These are phyloP conservation scores for Parazoanthus atlanticus DNA, from an alignment of 92 coral and sea anemone species.

Conservation along the genomic window DNA sequence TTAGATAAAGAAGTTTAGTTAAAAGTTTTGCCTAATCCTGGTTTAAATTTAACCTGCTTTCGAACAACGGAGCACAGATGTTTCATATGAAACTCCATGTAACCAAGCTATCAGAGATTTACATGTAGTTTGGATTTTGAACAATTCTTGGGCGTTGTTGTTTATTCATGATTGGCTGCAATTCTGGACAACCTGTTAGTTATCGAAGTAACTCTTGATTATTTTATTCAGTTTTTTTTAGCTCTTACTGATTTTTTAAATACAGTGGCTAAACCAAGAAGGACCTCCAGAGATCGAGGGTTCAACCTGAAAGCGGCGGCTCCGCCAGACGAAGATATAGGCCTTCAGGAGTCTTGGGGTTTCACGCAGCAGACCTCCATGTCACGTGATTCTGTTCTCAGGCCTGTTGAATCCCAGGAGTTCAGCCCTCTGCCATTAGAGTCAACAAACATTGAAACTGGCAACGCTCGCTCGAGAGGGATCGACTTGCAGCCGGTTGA, in stretches of 20 bases:
- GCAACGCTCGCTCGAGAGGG: slow-evolving; percentile 37
- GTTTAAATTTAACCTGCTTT: no score
- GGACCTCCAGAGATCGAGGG: slow-evolving; percentile 16
- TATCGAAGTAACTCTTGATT: background rate
- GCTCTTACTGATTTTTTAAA: background rate
- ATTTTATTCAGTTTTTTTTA: background rate
- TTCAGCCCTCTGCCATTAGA: slow-evolving; percentile 19
- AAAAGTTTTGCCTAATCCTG: no score
- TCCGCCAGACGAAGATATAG: background rate
- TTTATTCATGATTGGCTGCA: no score
- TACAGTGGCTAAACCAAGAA: slow-evolving; percentile 22
- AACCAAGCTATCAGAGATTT: no score
- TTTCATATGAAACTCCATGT: no score
- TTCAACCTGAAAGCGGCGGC: slow-evolving; percentile 45
- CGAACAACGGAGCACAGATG: no score
- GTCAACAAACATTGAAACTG: slow-evolving; percentile 32
- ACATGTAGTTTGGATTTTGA: no score
- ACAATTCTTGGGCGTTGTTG: no score
- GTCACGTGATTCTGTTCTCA: slow-evolving; percentile 3
- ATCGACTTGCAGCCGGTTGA: slow-evolving; percentile 46
- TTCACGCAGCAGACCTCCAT: background rate
- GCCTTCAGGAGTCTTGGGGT: background rate
- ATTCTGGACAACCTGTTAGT: background rate
- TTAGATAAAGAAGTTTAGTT: no score
- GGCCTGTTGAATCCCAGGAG: slow-evolving; percentile 19